Conservation (phyloP, 2,888 invertebrate genomes). For the Altica lythri region DNA sequence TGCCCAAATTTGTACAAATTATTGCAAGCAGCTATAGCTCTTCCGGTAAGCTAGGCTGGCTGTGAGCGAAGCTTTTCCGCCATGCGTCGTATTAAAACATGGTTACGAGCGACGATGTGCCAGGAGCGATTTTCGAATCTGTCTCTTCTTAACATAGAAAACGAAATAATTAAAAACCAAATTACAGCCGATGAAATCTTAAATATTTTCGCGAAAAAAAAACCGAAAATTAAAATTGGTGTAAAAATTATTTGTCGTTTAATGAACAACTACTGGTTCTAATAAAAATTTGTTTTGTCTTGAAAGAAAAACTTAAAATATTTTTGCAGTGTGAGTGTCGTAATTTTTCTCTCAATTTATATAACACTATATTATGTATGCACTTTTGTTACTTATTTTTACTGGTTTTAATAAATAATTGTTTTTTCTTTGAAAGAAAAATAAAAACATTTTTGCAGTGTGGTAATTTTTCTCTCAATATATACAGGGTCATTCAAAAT, state of each 20-base stretch:
- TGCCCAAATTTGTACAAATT: slow-evolving; percentile 22
- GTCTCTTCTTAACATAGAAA: slow-evolving; percentile 12
- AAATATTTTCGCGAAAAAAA: too few relatives aligned
- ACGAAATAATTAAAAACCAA: slow-evolving; percentile 8
- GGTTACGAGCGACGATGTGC: slow-evolving; percentile 14
- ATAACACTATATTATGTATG: too few relatives aligned
- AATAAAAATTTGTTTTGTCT: too few relatives aligned
- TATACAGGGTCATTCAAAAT: too few relatives aligned
- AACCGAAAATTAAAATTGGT: too few relatives aligned
- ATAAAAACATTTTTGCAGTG: neutral
- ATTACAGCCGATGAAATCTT: slow-evolving; percentile 12
- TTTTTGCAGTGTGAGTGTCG: too few relatives aligned
- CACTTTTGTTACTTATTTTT: too few relatives aligned
- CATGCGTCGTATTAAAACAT: slow-evolving; percentile 22
- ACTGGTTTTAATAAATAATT: too few relatives aligned
- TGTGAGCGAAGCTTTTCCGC: slow-evolving; percentile 21
- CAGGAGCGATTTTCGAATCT: slow-evolving; percentile 17
- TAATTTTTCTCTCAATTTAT: too few relatives aligned
- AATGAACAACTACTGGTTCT: neutral
- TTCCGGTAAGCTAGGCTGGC: slow-evolving; percentile 19
- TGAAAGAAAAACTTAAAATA: too few relatives aligned
- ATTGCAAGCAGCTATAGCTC: slow-evolving; percentile 10
- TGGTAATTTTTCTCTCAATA: neutral
- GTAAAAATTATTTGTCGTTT: neutral
- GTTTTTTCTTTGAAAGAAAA: neutral